Percentiles rank a stretch among this genome's conserved stretches.
Evolutionary conservation across 2,113 vertebrate species (phyloP).

Genomic region (Istiophorus platypterus): DNA sequence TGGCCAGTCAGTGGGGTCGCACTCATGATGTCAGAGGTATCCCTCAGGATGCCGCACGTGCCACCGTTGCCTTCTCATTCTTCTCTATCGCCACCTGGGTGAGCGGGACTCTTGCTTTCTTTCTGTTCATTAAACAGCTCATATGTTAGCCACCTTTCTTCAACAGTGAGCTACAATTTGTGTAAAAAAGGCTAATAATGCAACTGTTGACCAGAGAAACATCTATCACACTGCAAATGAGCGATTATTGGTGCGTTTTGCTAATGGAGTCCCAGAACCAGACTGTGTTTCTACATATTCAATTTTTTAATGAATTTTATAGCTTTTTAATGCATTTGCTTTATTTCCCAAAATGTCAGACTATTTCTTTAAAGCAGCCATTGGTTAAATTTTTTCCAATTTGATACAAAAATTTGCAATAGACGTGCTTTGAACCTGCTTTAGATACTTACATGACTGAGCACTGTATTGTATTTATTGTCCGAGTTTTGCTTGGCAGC

Average conservation of each 20-base stretch:
- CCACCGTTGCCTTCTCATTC: constrained; percentile 92
- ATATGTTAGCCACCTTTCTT: not conserved
- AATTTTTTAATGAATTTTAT: not conserved
- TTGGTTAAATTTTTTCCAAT: not conserved
- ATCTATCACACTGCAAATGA: not conserved
- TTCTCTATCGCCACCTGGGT: constrained; percentile 96
- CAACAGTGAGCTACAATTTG: not conserved
- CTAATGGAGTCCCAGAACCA: not conserved
- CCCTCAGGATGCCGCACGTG: constrained; percentile 84
- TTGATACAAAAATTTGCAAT: not conserved
- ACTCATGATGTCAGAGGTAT: rapidly evolving
- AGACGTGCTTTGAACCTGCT: not conserved
- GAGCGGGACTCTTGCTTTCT: constrained; percentile 63
- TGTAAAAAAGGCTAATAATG: not conserved
- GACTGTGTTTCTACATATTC: not conserved
- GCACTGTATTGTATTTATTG: not conserved
- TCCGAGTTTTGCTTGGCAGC: not conserved
- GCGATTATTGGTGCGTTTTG: not conserved
- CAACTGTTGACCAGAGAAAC: not conserved
- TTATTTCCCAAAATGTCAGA: not conserved
- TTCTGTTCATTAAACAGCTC: not conserved
- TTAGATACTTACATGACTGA: not conserved
- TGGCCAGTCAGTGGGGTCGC: constrained; percentile 90
- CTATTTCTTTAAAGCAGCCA: not conserved
- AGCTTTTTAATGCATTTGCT: not conserved